phyloP scores from a whole-genome alignment of 1,140 invertebrate genomes.

The Heliconius nattereri region DNA sequence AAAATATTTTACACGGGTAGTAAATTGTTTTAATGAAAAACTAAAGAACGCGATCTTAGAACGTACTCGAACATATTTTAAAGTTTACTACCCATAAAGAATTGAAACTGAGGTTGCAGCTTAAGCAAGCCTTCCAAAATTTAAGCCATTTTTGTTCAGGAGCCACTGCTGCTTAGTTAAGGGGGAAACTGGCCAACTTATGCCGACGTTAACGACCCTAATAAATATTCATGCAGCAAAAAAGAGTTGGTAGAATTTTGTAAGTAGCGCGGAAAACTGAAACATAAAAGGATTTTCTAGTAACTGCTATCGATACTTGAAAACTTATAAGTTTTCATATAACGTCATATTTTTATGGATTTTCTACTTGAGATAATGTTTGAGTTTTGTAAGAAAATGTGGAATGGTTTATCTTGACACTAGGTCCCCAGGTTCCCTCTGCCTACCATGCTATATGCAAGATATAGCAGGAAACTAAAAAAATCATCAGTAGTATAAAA shows the following conservation, averaged over 20 bases:
- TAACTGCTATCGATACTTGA: slow-evolving; percentile 4
- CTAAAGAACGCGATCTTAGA: not conserved
- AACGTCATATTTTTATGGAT: not conserved
- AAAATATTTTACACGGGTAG: not conserved
- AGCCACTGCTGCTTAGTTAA: slow-evolving; percentile 26
- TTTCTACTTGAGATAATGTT: not conserved
- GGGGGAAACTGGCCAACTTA: slow-evolving; percentile 24
- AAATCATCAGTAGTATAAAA: too few species aligned
- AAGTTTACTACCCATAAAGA: slow-evolving; percentile 22
- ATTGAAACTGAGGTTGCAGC: slow-evolving; percentile 19
- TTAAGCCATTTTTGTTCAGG: slow-evolving; percentile 24
- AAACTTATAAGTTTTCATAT: not conserved
- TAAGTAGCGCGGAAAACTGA: not conserved
- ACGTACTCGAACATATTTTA: slow-evolving; percentile 9
- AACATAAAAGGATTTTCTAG: slow-evolving; percentile 11
- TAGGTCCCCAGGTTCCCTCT: too few species aligned
- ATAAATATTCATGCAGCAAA: slow-evolving; percentile 27
- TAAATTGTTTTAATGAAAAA: slow-evolving; percentile 6
- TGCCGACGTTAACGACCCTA: slow-evolving; percentile 25
- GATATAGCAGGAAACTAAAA: too few species aligned
- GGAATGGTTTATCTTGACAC: too few species aligned
- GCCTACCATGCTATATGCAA: too few species aligned
- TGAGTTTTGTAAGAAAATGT: not conserved
- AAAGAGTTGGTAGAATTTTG: slow-evolving; percentile 11
- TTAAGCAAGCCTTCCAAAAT: slow-evolving; percentile 22